A percentile compares a stretch with the other conserved stretches of the same genome.
Evolutionary conservation across 1,140 invertebrate genomes (phyloP).

Genomic region (Drosophila melanica): DNA sequence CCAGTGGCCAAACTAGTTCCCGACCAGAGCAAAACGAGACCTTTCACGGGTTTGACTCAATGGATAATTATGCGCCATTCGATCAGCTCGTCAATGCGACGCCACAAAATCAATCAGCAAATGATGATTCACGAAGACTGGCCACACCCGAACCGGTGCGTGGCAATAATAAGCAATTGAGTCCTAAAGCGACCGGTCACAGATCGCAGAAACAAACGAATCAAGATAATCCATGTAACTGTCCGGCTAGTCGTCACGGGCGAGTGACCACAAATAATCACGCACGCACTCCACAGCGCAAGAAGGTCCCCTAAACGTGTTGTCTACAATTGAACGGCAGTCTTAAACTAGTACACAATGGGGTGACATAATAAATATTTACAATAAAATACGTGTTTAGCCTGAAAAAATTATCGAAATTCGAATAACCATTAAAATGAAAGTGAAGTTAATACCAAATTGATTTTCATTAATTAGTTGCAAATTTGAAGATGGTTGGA

Average conservation of each 20-base stretch:
- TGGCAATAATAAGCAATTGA: neutral
- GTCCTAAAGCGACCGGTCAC: neutral
- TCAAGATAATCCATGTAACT: neutral
- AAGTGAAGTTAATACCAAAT: neutral
- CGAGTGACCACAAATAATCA: neutral
- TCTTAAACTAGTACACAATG: neutral
- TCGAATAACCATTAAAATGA: slow-evolving; percentile 16
- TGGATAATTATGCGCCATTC: slow-evolving; percentile 53
- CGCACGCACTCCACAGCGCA: neutral
- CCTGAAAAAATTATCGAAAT: slow-evolving; percentile 31
- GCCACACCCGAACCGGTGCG: slow-evolving; percentile 3
- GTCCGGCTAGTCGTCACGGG: neutral
- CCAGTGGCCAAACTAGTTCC: neutral
- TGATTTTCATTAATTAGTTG: too few species aligned
- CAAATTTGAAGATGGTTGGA: too few species aligned
- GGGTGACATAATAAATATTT: neutral
- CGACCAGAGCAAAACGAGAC: neutral
- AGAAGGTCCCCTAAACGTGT: neutral
- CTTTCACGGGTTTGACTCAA: slow-evolving; percentile 48
- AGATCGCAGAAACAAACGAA: neutral
- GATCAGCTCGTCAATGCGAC: slow-evolving; percentile 33
- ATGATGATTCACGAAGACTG: neutral
- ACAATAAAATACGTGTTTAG: slow-evolving; percentile 16
- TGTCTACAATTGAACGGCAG: neutral
- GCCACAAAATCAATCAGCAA: slow-evolving; percentile 5